These are phyloP conservation scores for Anser cygnoides DNA, from an alignment of 2,113 vertebrate species.

Conservation along the genomic window DNA sequence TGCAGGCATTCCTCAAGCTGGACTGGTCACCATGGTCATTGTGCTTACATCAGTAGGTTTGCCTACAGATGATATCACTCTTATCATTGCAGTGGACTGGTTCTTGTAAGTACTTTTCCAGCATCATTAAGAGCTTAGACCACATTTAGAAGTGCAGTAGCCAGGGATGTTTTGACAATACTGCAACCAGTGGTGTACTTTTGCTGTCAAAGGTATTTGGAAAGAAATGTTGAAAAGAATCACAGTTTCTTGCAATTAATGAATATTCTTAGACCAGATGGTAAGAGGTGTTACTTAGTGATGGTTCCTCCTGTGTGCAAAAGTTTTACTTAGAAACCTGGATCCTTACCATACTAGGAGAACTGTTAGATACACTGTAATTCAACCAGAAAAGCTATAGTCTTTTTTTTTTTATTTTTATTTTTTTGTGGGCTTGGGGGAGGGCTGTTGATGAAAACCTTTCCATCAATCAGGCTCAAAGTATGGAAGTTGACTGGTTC, in stretches of 20 bases:
- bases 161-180: neutral
- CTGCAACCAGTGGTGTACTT: neutral
- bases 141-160: neutral
- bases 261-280: neutral
- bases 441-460: neutral
- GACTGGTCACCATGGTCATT: constrained; percentile 97
- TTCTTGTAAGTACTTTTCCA: constrained; percentile 89
- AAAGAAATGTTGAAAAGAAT: neutral
- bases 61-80: constrained; percentile 94
- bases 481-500: neutral
- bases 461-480: neutral
- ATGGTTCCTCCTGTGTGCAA: neutral
- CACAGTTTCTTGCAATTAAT: neutral
- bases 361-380: neutral
- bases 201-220: neutral
- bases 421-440: neutral
- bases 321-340: neutral
- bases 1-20: constrained; percentile 96
- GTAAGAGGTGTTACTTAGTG: neutral
- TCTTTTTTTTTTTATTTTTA: neutral
- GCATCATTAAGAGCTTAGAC: neutral
- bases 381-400: neutral
- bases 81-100: constrained; percentile 98
- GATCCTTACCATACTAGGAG: neutral
- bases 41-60: constrained; percentile 96